Evolutionary conservation across 2,797 vertebrate species (phyloP).

Genomic region (Sebastes vulpes): DNA sequence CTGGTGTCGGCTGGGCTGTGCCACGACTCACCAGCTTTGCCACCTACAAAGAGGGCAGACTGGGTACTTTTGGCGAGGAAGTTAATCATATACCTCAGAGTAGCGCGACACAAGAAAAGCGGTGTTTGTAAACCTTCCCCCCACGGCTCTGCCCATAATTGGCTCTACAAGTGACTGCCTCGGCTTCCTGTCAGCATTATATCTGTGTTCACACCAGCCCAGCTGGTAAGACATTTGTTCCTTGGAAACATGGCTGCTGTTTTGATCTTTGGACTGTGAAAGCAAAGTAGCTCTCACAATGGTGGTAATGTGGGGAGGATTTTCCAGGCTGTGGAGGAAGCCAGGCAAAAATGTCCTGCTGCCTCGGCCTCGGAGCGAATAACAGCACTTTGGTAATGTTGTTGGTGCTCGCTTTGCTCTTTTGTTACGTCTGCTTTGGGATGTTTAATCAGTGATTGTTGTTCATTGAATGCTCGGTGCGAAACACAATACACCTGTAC

Average conservation of each 20-base stretch:
- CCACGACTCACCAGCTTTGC: constrained; percentile 74
- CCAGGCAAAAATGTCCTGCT: constrained; percentile 69
- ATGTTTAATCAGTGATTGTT: constrained; percentile 40
- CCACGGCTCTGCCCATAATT: constrained; percentile 81
- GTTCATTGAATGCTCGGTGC: not conserved
- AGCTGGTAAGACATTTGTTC: constrained; percentile 86
- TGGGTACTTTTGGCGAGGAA: constrained; percentile 81
- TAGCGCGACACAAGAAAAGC: constrained; percentile 83
- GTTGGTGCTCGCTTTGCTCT: constrained; percentile 33
- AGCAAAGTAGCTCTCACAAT: constrained; percentile 83
- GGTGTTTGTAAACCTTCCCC: constrained; percentile 86
- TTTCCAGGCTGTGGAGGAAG: constrained; percentile 75
- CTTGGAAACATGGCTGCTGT: constrained; percentile 83
- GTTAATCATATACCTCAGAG: constrained; percentile 88
- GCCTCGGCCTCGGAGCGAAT: constrained; percentile 44
- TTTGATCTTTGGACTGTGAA: constrained; percentile 90
- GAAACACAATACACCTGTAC: constrained; percentile 26
- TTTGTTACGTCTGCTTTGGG: constrained; percentile 45
- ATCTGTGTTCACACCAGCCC: constrained; percentile 84
- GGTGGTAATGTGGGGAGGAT: constrained; percentile 79
- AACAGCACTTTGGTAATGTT: constrained; percentile 35
- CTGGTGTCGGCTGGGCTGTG: constrained; percentile 46
- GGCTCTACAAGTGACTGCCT: constrained; percentile 87
- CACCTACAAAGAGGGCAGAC: constrained; percentile 80
- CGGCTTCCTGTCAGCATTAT: constrained; percentile 89